Base-by-base conservation (phyloP, 2,888 invertebrate genomes). In the Caenorhabditis becei region DNA sequence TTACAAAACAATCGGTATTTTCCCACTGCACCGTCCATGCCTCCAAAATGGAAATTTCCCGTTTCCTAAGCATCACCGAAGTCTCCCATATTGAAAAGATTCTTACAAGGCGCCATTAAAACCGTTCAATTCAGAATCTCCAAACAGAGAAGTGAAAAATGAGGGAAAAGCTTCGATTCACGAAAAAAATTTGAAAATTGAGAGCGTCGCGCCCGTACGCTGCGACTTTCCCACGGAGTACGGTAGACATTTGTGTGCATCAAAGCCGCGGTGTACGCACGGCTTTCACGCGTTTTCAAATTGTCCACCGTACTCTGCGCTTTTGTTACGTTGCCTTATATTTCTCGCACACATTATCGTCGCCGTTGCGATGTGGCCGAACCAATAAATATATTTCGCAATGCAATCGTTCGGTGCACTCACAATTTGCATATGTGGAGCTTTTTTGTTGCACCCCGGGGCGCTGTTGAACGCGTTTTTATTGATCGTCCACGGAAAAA, bases 361-460 rank as follows among this genome's bases (percentile, higher is more conserved):
- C 20, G 18, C 41, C 49, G 24, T n/a, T 32, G 20, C 23, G 23
- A 20, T 28, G n/a, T 3, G 18, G 28, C 62, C 11, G 14, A 32
- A 35, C 54, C 51, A 56, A 67, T 35, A 65, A 23, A 23, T 18
- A 41, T 18, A 71, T 72, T 72, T 72, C 71, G 63, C 56, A 72
- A 72, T 72, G 10, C 10, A 47, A 10, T 16, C 18, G 32, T 11
- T 16, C 35, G 1, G 26, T 62, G 26, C 18, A 49, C 18, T 5
- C 10, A 49, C 35, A 49, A 63, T 65, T 65, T 54, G 65, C 18
- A 65, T 41, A 65, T 23, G 65, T 65, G 65, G 65, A 65, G 24
- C 53, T 44, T 24, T 24, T 51, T 26, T 10, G 26, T 51, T 51
- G 51, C 10, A 51, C 8, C 1, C 51, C 24, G 18, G 18, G 10